Percentiles rank a stretch among this genome's conserved stretches.
phyloP scores from a whole-genome alignment of 2,888 invertebrate species.

The Myathropa florea region DNA sequence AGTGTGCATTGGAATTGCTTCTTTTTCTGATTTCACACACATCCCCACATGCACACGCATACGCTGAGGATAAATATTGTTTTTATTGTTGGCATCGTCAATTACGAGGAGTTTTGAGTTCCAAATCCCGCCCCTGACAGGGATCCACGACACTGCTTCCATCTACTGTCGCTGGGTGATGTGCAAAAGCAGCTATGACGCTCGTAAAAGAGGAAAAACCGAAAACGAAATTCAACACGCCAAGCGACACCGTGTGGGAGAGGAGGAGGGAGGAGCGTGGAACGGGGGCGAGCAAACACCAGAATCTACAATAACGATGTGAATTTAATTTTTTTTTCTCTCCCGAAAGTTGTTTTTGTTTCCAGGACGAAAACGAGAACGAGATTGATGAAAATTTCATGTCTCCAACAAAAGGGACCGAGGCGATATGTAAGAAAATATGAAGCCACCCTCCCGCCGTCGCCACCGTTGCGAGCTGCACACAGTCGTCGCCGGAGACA shows the following conservation, averaged over 20 bases:
- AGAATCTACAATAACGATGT: not conserved
- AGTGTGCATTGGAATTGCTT: constrained; percentile 1
- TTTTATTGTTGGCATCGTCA: constrained; percentile 39
- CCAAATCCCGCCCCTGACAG: constrained; percentile 28
- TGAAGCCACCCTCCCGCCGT: constrained; percentile 9
- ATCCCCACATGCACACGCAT: not conserved
- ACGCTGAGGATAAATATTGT: constrained; percentile 4
- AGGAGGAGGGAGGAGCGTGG: not conserved
- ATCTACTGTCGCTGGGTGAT: not conserved
- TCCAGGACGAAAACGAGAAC: not conserved
- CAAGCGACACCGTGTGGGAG: not conserved
- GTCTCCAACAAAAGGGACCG: constrained; percentile 33
- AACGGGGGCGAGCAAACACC: not conserved
- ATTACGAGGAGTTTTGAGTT: constrained; percentile 40
- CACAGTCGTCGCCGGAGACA: not conserved
- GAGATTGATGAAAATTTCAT: constrained; percentile 56
- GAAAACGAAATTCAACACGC: constrained; percentile 2
- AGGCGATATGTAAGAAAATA: constrained; percentile 34
- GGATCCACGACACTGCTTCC: not conserved
- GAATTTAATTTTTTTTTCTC: constrained; percentile 3
- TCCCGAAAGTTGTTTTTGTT: not conserved
- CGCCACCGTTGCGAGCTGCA: not conserved
- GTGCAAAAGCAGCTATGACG: not conserved
- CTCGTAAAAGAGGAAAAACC: not conserved
- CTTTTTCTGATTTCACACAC: not conserved